Evolutionary conservation across 2,113 vertebrate genomes (phyloP), one percentile per base, ranked within the genome.

Genomic region (Pachyramphus minor): DNA sequence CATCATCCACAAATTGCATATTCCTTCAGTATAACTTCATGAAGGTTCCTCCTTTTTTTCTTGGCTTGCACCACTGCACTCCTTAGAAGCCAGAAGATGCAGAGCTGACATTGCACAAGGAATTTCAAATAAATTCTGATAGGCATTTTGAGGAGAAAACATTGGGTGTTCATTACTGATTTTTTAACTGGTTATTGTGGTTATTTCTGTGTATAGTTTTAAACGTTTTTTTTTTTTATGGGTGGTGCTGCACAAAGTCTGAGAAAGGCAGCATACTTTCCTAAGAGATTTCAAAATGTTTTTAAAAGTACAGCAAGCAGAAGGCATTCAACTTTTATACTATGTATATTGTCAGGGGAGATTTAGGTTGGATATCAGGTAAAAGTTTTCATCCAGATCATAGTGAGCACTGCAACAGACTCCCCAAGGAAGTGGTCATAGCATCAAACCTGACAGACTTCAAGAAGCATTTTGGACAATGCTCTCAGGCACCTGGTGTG

Each of bases 1-100:
- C 96, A 94, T 82, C 52, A 75, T 89, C 83, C 90, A 90, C 86
- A 88, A 93, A 96, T 60, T 90, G 80, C 68, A 78, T 93, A 84
- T 87, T 91, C 37, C 52, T 74, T 90, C 71, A 90, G 22, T 64
- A n/a, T 71, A 75, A 49, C 83, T 97, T 94, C 68, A 74, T 1
- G 1, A 89, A 94, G 62, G n/a, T 81, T 30, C 39, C 59, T 90
- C 83, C 52, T 92, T 92, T 91, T 76, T 63, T 44, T 55, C 93
- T 94, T 96, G 83, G 83, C 86, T 94, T 79, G 50, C 42, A 64
- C 76, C 28, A 16, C n/a, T 84, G 73, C 60, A 30, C 7, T 73
- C 28, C 31, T 89, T 72, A 84, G 76, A 92, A 88, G 62, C 28
- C 83, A 94, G 41, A 79, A 91, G 39, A 59, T 79, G 45, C 30